Conservation (phyloP, 2,113 vertebrate genomes). For the Coregonus clupeaformis region DNA sequence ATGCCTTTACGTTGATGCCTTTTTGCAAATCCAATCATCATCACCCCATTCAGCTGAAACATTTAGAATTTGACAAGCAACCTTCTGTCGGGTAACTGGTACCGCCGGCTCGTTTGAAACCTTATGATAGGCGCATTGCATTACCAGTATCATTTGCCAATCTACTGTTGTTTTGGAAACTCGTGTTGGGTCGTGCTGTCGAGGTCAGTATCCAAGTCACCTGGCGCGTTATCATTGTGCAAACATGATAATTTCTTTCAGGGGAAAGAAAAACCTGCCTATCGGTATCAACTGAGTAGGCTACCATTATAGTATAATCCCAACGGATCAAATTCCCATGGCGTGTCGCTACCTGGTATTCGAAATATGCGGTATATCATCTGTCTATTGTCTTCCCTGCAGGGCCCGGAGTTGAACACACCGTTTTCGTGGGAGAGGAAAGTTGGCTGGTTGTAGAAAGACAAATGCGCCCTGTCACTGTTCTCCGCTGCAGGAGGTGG, state of each 20-base stretch:
- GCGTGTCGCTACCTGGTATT: slow-evolving; percentile 40
- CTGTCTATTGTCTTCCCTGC: slow-evolving; percentile 33
- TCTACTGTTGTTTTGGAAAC: slow-evolving; percentile 3
- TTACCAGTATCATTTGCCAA: slow-evolving; percentile 27
- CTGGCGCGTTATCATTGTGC: slow-evolving; percentile 27
- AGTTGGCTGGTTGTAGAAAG: background rate
- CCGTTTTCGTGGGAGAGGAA: background rate
- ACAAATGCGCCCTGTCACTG: slow-evolving; percentile 9
- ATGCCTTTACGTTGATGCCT: too few relatives aligned
- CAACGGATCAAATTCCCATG: slow-evolving; percentile 48
- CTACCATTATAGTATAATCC: slow-evolving; percentile 35
- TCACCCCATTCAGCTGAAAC: too few relatives aligned
- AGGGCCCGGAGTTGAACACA: background rate
- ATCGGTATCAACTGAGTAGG: slow-evolving; percentile 36
- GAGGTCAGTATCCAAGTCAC: background rate
- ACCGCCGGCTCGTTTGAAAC: slow-evolving; percentile 3
- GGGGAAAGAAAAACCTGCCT: slow-evolving; percentile 2
- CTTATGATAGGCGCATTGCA: slow-evolving; percentile 40
- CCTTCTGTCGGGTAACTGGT: background rate
- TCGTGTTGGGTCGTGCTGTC: background rate
- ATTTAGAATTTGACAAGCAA: too few relatives aligned
- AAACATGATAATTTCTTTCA: slow-evolving; percentile 18
- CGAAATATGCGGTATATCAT: slow-evolving; percentile 32
- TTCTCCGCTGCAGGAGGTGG: slow-evolving; percentile 38
- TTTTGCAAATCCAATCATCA: too few relatives aligned